phyloP scores from a whole-genome alignment of 2,113 vertebrate species.

The Nycticryphes semicollaris region DNA sequence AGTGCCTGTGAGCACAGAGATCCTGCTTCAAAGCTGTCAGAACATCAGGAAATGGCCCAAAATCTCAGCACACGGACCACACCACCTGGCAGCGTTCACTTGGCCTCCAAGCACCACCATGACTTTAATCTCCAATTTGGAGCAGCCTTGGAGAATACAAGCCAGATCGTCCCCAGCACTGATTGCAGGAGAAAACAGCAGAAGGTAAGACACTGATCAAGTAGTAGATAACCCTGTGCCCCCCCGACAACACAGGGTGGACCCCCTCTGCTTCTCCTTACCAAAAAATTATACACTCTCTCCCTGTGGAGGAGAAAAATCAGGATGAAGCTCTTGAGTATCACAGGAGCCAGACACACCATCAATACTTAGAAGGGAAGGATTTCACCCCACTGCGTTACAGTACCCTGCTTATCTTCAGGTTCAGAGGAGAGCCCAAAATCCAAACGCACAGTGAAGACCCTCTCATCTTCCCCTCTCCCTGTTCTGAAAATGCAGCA shows the following conservation, averaged over 20 bases:
- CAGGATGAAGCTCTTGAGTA: neutral
- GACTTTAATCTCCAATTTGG: neutral
- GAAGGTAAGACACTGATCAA: neutral
- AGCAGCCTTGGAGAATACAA: neutral
- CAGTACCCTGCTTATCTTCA: neutral
- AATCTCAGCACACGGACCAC: neutral
- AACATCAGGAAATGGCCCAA: neutral
- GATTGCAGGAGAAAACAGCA: neutral
- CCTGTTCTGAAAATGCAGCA: neutral
- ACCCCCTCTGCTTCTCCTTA: neutral
- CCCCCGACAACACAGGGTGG: neutral
- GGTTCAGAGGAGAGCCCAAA: neutral
- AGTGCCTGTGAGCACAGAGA: neutral
- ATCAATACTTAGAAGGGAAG: neutral
- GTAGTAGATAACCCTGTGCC: neutral
- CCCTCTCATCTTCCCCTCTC: neutral
- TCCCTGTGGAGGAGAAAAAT: neutral
- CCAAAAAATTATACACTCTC: neutral
- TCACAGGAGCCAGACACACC: neutral
- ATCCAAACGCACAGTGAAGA: neutral
- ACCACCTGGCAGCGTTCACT: neutral
- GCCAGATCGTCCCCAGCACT: rapidly evolving
- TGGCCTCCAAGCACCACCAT: neutral
- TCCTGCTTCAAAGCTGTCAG: neutral
- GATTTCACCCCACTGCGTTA: neutral